Percentiles rank a stretch among this genome's conserved stretches.
These are phyloP conservation scores for Scartelaos histophorus DNA, from an alignment of 2,113 vertebrate species.

Conservation along the genomic window DNA sequence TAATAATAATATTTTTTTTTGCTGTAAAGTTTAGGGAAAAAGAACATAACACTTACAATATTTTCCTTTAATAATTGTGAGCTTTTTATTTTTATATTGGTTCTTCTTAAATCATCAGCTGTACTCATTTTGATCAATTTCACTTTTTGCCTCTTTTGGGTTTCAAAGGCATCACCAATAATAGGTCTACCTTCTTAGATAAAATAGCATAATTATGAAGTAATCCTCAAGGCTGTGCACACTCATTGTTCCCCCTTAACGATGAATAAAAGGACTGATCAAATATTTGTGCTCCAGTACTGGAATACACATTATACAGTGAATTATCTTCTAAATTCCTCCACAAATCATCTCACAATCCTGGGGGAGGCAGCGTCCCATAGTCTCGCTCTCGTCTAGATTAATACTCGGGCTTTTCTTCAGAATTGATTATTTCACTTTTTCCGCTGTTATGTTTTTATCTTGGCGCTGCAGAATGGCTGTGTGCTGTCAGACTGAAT, in stretches of 20 bases:
- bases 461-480: conserved; percentile 68
- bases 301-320: conserved; percentile 20
- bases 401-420: conserved; percentile 59
- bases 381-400: conserved; percentile 40
- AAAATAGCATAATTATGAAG: conserved; percentile 23
- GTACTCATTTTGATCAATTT: not conserved
- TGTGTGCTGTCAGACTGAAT: conserved; percentile 45
- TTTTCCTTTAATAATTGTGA: too few species aligned
- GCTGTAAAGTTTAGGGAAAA: too few species aligned
- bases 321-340: conserved; percentile 48
- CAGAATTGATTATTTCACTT: conserved; percentile 64
- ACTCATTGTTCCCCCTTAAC: conserved; percentile 10
- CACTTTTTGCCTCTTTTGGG: not conserved
- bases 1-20: too few species aligned
- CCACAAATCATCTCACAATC: conserved; percentile 38
- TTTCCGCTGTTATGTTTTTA: conserved; percentile 65
- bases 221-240: conserved; percentile 11
- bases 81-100: too few species aligned
- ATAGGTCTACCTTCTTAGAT: conserved; percentile 9
- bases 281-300: conserved; percentile 27
- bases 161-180: not conserved
- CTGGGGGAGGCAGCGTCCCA: conserved; percentile 28
- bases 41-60: too few species aligned
- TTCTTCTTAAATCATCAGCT: not conserved
- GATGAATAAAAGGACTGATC: conserved; percentile 21